These are phyloP conservation scores for Esox niger DNA, from an alignment of 2,113 vertebrate species.

Conservation along the genomic window DNA sequence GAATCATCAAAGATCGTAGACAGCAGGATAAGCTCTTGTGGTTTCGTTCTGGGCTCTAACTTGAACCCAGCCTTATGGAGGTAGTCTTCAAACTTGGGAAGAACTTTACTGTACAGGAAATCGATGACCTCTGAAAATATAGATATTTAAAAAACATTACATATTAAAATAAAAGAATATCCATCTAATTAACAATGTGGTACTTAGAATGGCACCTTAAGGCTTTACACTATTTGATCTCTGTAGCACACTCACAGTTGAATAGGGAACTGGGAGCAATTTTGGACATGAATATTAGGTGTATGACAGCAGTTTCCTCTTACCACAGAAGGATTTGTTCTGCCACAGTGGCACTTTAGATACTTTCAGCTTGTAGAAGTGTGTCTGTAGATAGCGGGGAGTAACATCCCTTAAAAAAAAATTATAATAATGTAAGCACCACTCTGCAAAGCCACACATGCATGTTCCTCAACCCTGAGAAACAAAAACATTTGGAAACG, in stretches of 20 bases:
- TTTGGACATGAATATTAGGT: too few relatives aligned
- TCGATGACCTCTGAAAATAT: neutral
- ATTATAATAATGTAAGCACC: too few relatives aligned
- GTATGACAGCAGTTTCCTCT: conserved; percentile 14
- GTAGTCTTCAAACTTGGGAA: neutral
- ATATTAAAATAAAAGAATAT: too few relatives aligned
- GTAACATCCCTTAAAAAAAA: conserved; percentile 44
- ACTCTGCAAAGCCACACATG: too few relatives aligned
- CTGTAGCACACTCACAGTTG: too few relatives aligned
- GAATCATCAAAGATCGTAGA: neutral
- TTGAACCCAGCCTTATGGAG: neutral
- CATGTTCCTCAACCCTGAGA: too few relatives aligned
- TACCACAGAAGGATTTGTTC: conserved; percentile 52
- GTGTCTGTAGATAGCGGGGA: conserved; percentile 51
- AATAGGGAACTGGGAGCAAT: too few relatives aligned
- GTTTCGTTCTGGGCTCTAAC: neutral
- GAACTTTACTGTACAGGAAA: neutral
- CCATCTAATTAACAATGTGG: too few relatives aligned
- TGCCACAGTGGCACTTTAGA: conserved; percentile 57
- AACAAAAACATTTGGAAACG: too few relatives aligned
- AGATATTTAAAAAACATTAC: too few relatives aligned
- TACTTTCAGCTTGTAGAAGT: conserved; percentile 59
- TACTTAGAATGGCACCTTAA: neutral
- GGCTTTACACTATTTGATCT: too few relatives aligned
- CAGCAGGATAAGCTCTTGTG: neutral